Conservation (phyloP, 2,888 invertebrate genomes). For the Eilema depressum region DNA sequence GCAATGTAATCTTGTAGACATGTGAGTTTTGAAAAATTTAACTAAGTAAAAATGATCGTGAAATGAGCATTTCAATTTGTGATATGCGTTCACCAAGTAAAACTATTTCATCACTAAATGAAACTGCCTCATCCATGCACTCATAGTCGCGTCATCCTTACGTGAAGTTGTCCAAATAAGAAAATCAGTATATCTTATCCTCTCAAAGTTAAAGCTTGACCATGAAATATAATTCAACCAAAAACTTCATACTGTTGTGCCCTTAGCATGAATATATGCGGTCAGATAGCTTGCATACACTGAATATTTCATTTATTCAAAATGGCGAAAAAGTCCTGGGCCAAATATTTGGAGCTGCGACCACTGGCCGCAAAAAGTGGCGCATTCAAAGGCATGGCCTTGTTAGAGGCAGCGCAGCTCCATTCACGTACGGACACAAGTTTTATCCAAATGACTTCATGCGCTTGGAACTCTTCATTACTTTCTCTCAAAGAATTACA, state of each 20-base stretch:
- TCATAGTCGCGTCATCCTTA: background rate
- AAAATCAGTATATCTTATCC: background rate
- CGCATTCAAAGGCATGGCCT: slow-evolving; percentile 64
- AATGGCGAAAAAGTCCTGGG: slow-evolving; percentile 63
- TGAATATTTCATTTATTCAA: slow-evolving; percentile 81
- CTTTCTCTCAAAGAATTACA: background rate
- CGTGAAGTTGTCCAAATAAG: background rate
- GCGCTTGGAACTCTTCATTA: slow-evolving; percentile 21
- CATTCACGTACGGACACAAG: slow-evolving; percentile 34
- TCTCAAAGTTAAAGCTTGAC: background rate
- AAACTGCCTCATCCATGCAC: too few species aligned
- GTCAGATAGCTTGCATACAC: slow-evolving; percentile 57
- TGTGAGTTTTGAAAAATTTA: background rate
- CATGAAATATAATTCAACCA: slow-evolving; percentile 44
- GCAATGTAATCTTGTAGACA: background rate
- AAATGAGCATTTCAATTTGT: background rate
- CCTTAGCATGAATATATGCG: slow-evolving; percentile 52
- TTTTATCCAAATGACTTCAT: slow-evolving; percentile 46
- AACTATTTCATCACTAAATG: too few species aligned
- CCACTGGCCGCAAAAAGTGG: slow-evolving; percentile 61
- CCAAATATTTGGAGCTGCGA: slow-evolving; percentile 49
- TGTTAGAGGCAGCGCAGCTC: slow-evolving; percentile 45
- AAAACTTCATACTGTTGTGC: slow-evolving; percentile 45
- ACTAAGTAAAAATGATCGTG: too few species aligned
- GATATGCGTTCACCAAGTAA: background rate